Conservation (phyloP, 2,888 invertebrate species). For the Epirrita christyi region DNA sequence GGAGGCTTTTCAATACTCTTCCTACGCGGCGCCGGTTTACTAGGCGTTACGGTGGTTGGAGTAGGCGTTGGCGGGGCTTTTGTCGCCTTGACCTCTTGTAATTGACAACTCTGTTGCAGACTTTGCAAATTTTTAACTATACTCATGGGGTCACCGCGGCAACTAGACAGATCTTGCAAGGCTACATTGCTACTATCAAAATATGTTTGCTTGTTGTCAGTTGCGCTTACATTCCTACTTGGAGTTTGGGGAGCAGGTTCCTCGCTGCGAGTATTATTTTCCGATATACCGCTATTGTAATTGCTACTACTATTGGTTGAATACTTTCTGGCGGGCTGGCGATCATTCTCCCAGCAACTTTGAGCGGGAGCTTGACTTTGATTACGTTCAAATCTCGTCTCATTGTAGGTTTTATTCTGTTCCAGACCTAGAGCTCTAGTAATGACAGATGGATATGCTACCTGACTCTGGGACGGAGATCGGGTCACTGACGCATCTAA, state of each 20-base stretch:
- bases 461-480: constrained; percentile 86
- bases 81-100: constrained; percentile 82
- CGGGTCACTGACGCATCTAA: constrained; percentile 88
- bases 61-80: constrained; percentile 70
- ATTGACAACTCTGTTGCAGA: constrained; percentile 85
- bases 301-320: constrained; percentile 69
- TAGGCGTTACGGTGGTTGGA: constrained; percentile 45
- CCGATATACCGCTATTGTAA: constrained; percentile 74
- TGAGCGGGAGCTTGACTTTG: constrained; percentile 76
- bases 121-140: constrained; percentile 89
- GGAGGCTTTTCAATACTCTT: constrained; percentile 85
- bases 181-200: constrained; percentile 87
- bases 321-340: constrained; percentile 79
- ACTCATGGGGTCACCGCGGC: constrained; percentile 90
- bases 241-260: constrained; percentile 72
- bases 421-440: constrained; percentile 88
- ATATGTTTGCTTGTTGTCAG: constrained; percentile 86
- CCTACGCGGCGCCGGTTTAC: constrained; percentile 76
- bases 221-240: constrained; percentile 73
- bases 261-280: constrained; percentile 78
- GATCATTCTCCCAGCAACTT: constrained; percentile 86
- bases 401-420: constrained; percentile 82
- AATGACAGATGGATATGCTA: constrained; percentile 93
- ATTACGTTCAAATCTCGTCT: constrained; percentile 82
- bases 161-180: constrained; percentile 89